These are phyloP conservation scores for Sylvilagus floridanus DNA, from an alignment of 2,797 vertebrate species.

Conservation along the genomic window DNA sequence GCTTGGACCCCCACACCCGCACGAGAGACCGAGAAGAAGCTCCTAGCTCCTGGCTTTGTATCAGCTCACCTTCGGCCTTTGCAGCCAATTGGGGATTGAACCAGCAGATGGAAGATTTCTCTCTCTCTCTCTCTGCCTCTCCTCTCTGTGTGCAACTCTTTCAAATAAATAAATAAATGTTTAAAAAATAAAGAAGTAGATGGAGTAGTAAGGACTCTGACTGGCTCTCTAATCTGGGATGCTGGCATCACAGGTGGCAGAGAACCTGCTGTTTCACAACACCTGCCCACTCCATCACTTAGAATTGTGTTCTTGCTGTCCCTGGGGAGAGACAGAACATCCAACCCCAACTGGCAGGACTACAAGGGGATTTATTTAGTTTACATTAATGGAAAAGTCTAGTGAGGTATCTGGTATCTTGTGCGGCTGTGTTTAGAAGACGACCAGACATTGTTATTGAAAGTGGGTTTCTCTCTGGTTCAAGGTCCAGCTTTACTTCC, in stretches of 20 bases:
- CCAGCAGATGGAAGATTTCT: no score
- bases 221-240: no score
- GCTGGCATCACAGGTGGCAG: no score
- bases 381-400: background rate
- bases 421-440: constrained; percentile 12
- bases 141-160: no score
- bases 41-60: background rate
- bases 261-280: no score
- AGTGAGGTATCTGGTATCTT: background rate
- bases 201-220: no score
- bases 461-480: constrained; percentile 2
- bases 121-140: no score
- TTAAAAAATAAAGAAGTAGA: no score
- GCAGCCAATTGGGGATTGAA: no score
- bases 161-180: no score
- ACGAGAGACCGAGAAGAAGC: background rate
- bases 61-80: no score
- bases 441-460: background rate
- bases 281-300: background rate
- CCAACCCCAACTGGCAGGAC: background rate
- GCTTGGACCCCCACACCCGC: no score
- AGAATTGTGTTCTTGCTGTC: constrained; percentile 17
- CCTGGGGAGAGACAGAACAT: background rate
- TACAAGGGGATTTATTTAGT: constrained; percentile 27
- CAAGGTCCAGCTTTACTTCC: constrained; percentile 10